Conservation (phyloP, 2,797 vertebrate genomes). For the Thamnophis elegans region DNA sequence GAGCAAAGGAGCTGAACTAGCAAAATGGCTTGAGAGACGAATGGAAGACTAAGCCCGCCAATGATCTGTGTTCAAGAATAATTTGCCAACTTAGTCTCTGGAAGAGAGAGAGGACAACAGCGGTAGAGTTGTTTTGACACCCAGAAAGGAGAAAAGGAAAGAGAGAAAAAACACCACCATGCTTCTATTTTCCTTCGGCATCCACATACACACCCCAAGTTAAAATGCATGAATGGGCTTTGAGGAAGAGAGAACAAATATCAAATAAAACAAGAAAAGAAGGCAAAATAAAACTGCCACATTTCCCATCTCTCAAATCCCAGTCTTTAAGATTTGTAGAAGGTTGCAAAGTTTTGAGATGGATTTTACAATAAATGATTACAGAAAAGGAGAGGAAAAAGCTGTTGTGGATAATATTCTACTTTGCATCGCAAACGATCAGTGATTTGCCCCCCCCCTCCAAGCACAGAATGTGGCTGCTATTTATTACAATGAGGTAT, state of each 20-base stretch:
- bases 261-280: not conserved
- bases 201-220: not conserved
- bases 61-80: slow-evolving; percentile 10
- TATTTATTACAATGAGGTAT: not conserved
- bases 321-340: not conserved
- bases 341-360: not conserved
- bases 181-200: not conserved
- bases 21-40: accelerated
- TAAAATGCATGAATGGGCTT: not conserved
- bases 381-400: not conserved
- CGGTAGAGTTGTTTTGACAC: not conserved
- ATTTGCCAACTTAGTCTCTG: not conserved
- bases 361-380: not conserved
- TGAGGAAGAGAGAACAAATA: not conserved
- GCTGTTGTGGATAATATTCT: not conserved
- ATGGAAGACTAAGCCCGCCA: slow-evolving; percentile 18
- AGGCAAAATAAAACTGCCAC: not conserved
- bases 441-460: not conserved
- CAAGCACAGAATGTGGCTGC: not conserved
- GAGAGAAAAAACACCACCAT: not conserved
- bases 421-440: not conserved
- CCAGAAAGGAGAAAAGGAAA: not conserved
- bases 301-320: not conserved
- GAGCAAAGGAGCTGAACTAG: slow-evolving; percentile 17
- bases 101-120: not conserved